Evolutionary conservation across 2,888 invertebrate species (phyloP).

Genomic region (Ephialtes manifestator): DNA sequence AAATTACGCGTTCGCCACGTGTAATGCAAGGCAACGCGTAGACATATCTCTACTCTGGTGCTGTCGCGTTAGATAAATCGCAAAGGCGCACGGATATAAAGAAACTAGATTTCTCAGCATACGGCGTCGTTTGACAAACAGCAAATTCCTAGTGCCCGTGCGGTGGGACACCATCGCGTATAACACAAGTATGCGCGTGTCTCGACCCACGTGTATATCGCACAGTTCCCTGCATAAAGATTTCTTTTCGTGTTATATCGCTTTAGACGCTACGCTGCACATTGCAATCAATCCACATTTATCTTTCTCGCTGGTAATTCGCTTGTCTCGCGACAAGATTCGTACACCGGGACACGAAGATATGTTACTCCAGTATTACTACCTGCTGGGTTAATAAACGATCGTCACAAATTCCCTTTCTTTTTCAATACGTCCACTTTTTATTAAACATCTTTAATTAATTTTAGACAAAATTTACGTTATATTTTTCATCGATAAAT

Average conservation of each 20-base stretch:
- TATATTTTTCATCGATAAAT: too few relatives aligned
- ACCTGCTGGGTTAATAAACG: neutral
- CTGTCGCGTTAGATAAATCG: constrained; percentile 51
- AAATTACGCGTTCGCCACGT: constrained; percentile 37
- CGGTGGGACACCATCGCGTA: constrained; percentile 29
- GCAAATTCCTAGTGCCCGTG: constrained; percentile 54
- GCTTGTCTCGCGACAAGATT: constrained; percentile 57
- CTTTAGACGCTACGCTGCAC: constrained; percentile 25
- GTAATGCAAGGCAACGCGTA: constrained; percentile 13
- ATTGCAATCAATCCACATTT: constrained; percentile 60
- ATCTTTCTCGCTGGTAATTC: constrained; percentile 54
- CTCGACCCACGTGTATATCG: constrained; percentile 48
- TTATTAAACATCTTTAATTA: neutral
- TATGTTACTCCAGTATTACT: constrained; percentile 40
- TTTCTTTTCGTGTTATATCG: constrained; percentile 49
- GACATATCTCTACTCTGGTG: constrained; percentile 43
- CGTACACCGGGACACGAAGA: constrained; percentile 29
- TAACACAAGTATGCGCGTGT: constrained; percentile 59
- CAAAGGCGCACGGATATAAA: constrained; percentile 35
- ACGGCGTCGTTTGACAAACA: constrained; percentile 51
- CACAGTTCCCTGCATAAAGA: constrained; percentile 37
- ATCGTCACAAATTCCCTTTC: neutral
- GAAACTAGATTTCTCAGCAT: constrained; percentile 51
- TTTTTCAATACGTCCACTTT: neutral
- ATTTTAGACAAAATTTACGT: too few relatives aligned